Base-by-base conservation (phyloP, 2,113 vertebrate species). In the Scophthalmus maximus region DNA sequence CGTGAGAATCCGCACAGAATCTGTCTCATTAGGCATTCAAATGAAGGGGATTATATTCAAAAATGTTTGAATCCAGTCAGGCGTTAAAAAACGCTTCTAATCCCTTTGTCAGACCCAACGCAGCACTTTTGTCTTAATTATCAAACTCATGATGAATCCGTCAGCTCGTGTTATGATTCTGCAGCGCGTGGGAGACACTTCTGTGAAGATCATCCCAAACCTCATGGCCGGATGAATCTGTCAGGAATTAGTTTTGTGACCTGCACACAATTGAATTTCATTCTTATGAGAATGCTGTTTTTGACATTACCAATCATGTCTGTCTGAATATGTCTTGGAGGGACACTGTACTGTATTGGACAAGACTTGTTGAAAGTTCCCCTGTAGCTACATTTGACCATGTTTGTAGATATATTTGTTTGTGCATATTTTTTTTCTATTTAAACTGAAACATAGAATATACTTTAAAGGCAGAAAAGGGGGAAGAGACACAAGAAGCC, bases 1-100 rank as follows among this genome's bases (percentile, higher is more conserved):
- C 76, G 44, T 84, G 78, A 82, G 61, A 91, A 75, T 66, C 58
- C 67, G 79, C 67, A 73, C 68, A 72, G 58, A 80, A 78, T 70
- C 34, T 27, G 25, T 46, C 78, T 84, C 85, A 89, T 88, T 87
- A 87, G 47, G 22, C 76, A 89, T 91, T 90, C 70, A 88, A 87
- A 90, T 90, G 67, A 79, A 26, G 72, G 40, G 65, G 86, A 87
- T 89, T 79, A 83, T 76, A 82, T 88, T 76, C 77, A 81, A 65
- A 77, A 71, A 47, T 2, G 12, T 73, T 46, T 58, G 67, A 78
- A 68, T 73, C 62, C 80, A 81, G 78, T 46, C 83, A 87, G 81
- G 79, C 83, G 84, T 87, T 78, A 73, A 74, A 80, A 86, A 79
- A 52, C 46, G 5, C 60, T 57, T 79, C 79, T 88, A 85, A 90